Evolutionary conservation across 2,113 vertebrate species (phyloP).

Genomic region (Sclerurus mexicanus): DNA sequence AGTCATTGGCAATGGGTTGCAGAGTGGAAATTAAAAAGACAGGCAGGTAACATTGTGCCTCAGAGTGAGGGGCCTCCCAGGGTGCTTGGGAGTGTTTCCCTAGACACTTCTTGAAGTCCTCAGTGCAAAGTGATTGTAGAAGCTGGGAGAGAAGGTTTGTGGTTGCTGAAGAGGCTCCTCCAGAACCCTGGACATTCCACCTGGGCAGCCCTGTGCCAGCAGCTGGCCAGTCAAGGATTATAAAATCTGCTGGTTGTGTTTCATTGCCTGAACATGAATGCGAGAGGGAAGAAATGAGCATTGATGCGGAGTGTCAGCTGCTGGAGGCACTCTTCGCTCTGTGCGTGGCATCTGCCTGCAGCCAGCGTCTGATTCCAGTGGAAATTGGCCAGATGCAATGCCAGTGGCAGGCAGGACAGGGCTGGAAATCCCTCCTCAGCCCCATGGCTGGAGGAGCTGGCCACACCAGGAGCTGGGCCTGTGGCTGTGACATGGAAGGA

Average conservation of each 20-base stretch:
- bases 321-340: background rate
- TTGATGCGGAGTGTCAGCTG: background rate
- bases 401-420: background rate
- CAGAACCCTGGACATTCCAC: background rate
- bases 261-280: background rate
- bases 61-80: background rate
- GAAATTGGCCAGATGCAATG: background rate
- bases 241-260: background rate
- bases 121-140: background rate
- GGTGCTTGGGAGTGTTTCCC: background rate
- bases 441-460: background rate
- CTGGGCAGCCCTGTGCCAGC: background rate
- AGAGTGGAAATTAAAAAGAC: background rate
- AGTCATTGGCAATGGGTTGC: fast-evolving
- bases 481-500: background rate
- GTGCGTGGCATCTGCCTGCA: background rate
- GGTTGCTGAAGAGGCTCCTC: background rate
- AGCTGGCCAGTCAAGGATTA: background rate
- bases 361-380: background rate
- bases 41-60: background rate
- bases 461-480: fast-evolving
- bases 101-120: background rate
- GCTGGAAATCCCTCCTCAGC: background rate
- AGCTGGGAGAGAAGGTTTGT: background rate
- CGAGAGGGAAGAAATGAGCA: background rate